Base-by-base conservation (phyloP, 2,113 vertebrate genomes). In the Trogon surrucura region DNA sequence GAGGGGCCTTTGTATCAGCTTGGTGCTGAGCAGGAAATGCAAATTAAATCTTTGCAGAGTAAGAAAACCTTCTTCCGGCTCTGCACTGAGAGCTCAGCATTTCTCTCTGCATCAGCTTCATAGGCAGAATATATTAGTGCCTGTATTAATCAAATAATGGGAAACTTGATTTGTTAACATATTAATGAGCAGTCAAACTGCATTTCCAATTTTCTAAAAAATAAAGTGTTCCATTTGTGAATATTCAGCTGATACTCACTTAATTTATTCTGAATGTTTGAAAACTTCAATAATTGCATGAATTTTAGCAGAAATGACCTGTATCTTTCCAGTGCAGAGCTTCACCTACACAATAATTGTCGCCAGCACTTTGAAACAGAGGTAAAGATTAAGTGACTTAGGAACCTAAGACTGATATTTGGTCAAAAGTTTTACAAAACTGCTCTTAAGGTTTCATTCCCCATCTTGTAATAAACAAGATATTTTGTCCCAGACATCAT, bases 1-100 rank as follows among this genome's bases (percentile, higher is more conserved):
- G 65, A 86, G 73, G 60, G 25, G 29, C 34, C 44, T 94, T 83
- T 78, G n/a, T 64, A 71, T 93, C 78, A 79, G n/a, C 69, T 79
- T 79, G 73, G 29, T 70, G 53, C 89, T 89, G 84, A 93, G 78
- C 61, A 92, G 51, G n/a, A 78, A 92, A 67, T 79, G 64, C n/a
- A 95, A 84, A 91, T 84, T 67, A 80, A 60, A 67, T 74, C 61
- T 64, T 83, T 65, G 14, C 66, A 73, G 71, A 69, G 44, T 50
- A 69, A 64, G 54, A 78, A 92, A 79, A 60, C 6, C 44, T 83
- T 56, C 54, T 79, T 64, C 72, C 79, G 78, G 25, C 41, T 79
- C 77, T 81, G 29, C 74, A 44, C 26, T 30, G 51, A 18, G 47
- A 36, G 27, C 44, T 80, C 58, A 61, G 45, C 66, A 29, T 36